A percentile compares a stretch with the other conserved stretches of the same genome.
These are phyloP conservation scores for Antheraea yamamai DNA, from an alignment of 2,888 invertebrate species.

Conservation along the genomic window DNA sequence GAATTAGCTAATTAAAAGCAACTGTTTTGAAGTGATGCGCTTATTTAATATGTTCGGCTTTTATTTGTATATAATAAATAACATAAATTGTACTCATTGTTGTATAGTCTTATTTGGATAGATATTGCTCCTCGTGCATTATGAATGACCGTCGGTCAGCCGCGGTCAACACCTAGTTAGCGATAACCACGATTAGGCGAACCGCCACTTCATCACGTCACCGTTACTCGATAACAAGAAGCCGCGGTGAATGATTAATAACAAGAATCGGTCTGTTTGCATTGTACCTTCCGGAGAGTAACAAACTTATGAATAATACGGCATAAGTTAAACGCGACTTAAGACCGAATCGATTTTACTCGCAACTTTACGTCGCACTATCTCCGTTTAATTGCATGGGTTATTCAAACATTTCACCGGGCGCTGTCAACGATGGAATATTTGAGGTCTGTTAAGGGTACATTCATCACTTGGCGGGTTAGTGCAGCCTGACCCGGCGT, in stretches of 20 bases:
- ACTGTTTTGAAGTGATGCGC: too few species aligned
- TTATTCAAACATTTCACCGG: constrained; percentile 66
- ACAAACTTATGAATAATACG: constrained; percentile 77
- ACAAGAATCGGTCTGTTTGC: constrained; percentile 70
- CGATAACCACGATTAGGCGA: constrained; percentile 69
- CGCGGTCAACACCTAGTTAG: constrained; percentile 61
- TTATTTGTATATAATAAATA: not conserved
- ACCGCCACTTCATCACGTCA: constrained; percentile 71
- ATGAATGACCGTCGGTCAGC: constrained; percentile 55
- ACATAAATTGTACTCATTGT: not conserved
- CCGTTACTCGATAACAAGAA: constrained; percentile 70
- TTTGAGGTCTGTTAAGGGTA: constrained; percentile 76
- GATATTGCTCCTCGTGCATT: constrained; percentile 32
- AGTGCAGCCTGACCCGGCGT: constrained; percentile 77
- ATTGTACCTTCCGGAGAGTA: constrained; percentile 61
- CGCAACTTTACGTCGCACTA: constrained; percentile 47
- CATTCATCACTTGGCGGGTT: constrained; percentile 73
- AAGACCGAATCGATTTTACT: constrained; percentile 63
- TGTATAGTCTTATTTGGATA: not conserved
- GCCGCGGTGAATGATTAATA: constrained; percentile 73
- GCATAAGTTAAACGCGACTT: constrained; percentile 56
- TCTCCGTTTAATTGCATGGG: constrained; percentile 64
- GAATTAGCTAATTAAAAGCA: too few species aligned
- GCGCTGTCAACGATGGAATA: constrained; percentile 68
- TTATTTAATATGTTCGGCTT: not conserved